phyloP scores from a whole-genome alignment of 2,113 vertebrate species.

The Pseudorasbora parva region DNA sequence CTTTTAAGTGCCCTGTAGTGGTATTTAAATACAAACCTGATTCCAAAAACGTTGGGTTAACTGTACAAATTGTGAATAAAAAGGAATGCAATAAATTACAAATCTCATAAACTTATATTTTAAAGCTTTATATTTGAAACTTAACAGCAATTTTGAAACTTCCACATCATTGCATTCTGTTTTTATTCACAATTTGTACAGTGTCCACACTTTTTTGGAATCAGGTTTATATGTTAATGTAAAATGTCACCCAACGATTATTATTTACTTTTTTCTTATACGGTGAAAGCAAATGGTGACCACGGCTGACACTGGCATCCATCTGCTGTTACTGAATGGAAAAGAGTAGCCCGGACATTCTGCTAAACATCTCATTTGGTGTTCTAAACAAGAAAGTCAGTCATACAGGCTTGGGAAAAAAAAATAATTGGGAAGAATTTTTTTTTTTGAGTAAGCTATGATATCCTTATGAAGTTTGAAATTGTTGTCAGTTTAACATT shows the following conservation, averaged over 20 bases:
- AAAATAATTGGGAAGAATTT: neutral
- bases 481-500: conserved; percentile 3
- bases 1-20: neutral
- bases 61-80: too few species aligned
- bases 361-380: neutral
- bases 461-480: neutral
- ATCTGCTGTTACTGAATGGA: neutral
- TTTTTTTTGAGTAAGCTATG: neutral
- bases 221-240: too few species aligned
- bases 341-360: neutral
- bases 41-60: too few species aligned
- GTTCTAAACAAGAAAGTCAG: neutral
- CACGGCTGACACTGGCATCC: too few species aligned
- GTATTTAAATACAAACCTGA: too few species aligned
- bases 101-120: too few species aligned
- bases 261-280: neutral
- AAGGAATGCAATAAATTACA: too few species aligned
- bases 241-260: neutral
- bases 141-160: too few species aligned
- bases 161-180: too few species aligned
- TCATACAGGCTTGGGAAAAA: neutral
- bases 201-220: too few species aligned
- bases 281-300: neutral
- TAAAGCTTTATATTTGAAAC: too few species aligned
- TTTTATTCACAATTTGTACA: too few species aligned